Conservation (phyloP, 2,888 invertebrate species). For the Gymnoscelis rufifasciata region DNA sequence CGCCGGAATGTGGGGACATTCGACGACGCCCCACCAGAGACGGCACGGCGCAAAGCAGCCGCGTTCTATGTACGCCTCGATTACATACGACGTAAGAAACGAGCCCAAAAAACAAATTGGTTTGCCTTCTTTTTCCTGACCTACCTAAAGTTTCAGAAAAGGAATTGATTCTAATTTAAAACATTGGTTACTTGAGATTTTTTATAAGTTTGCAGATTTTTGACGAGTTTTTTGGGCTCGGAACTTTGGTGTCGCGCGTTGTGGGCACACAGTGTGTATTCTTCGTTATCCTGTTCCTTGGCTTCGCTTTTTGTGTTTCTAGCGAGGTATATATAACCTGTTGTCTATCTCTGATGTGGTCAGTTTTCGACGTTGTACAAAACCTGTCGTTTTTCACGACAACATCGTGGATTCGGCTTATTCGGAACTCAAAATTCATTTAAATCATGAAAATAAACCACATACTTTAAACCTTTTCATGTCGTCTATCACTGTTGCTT, state of each 20-base stretch:
- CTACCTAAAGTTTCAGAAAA: too few species aligned
- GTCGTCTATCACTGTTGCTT: slow-evolving; percentile 21
- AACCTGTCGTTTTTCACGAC: slow-evolving; percentile 12
- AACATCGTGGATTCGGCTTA: slow-evolving; percentile 10
- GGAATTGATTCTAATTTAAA: too few species aligned
- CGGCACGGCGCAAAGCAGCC: slow-evolving; percentile 76
- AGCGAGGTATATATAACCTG: slow-evolving; percentile 37
- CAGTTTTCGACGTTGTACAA: slow-evolving; percentile 40
- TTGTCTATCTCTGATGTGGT: slow-evolving; percentile 33
- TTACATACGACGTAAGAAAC: slow-evolving; percentile 31
- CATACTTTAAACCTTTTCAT: slow-evolving; percentile 22
- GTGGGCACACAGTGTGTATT: slow-evolving; percentile 56
- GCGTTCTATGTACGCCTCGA: slow-evolving; percentile 80
- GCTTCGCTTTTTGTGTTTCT: slow-evolving; percentile 66
- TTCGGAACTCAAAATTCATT: slow-evolving; percentile 19
- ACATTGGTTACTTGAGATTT: too few species aligned
- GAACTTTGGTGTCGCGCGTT: slow-evolving; percentile 54
- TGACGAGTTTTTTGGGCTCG: slow-evolving; percentile 65
- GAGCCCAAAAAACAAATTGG: slow-evolving; percentile 59
- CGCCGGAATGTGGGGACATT: slow-evolving; percentile 93
- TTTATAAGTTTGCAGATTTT: too few species aligned
- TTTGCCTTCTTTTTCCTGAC: too few species aligned
- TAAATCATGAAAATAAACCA: slow-evolving; percentile 26
- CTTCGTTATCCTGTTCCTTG: slow-evolving; percentile 41
- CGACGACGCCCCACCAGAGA: slow-evolving; percentile 81